phyloP scores from a whole-genome alignment of 1,140 invertebrate species.

The Ephestia elutella region DNA sequence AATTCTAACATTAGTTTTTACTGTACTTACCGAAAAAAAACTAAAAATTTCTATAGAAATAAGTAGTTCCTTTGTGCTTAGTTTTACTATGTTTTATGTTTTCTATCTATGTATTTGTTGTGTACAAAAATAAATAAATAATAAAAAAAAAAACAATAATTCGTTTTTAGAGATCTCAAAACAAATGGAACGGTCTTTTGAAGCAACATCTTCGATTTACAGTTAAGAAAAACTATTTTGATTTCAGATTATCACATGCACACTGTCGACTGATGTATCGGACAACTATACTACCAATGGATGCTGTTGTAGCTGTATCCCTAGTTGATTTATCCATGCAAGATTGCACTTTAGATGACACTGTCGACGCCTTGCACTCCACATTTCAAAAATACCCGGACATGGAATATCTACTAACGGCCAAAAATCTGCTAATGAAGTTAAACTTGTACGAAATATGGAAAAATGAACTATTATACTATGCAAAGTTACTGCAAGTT shows the following conservation, averaged over 20 bases:
- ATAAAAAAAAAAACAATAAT: too few species aligned
- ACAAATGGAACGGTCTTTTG: too few species aligned
- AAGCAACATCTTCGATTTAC: too few species aligned
- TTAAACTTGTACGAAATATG: conserved; percentile 59
- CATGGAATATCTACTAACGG: conserved; percentile 58
- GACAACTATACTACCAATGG: conserved; percentile 56
- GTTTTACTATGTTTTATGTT: too few species aligned
- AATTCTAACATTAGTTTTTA: too few species aligned
- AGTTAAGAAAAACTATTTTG: too few species aligned
- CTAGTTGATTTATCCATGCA: conserved; percentile 71
- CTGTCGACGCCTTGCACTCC: conserved; percentile 63
- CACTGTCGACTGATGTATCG: conserved; percentile 70
- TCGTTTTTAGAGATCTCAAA: too few species aligned
- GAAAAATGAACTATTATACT: conserved; percentile 59
- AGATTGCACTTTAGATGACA: conserved; percentile 61
- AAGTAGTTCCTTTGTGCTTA: too few species aligned
- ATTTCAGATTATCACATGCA: conserved; percentile 65
- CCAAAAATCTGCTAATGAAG: conserved; percentile 52
- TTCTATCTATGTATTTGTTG: too few species aligned
- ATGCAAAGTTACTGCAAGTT: conserved; percentile 58
- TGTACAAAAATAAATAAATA: too few species aligned
- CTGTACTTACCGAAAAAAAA: too few species aligned
- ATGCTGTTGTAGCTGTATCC: conserved; percentile 64
- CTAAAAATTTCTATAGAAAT: too few species aligned
- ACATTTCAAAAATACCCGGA: conserved; percentile 62